Evolutionary conservation across 2,113 vertebrate genomes (phyloP), one percentile per base, ranked within the genome.

Genomic region (Gila orcuttii): DNA sequence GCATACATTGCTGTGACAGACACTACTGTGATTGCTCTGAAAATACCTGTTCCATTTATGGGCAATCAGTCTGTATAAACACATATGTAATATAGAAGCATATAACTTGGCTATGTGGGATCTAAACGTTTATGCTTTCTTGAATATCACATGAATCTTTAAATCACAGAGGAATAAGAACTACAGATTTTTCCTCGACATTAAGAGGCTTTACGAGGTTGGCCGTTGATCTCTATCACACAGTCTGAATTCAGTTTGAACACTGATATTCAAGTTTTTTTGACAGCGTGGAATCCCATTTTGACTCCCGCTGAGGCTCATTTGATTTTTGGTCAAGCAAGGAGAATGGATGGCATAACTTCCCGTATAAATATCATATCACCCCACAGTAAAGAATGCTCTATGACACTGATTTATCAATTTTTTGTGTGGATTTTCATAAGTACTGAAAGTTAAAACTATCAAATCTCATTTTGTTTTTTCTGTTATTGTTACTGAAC

Each of bases 81-180:
- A 42, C 69, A 73, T 71, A n/a, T 73, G 21, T n/a, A 42, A 23
- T 73, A 0, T 42, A 73, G 36, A 73, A 42, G 21, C 69, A 73
- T n/a, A 73, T 42, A 42, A 42, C 36, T 71, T 23, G 19, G 42
- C 4, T 71, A 25, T n/a, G n/a, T 12, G 10, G 23, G 10, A 73
- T 73, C 36, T 23, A 73, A 73, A 73, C 23, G 19, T 42, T 12
- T 73, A 13, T n/a, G 10, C 21, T 6, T 23, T 73, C 19, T 2
- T 42, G 36, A 71, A 39, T 71, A 71, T 71, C 10, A 42, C 21
- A 73, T 12, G 21, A 73, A 73, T 13, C 36, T 11, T 42, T 71
- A 71, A 71, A 71, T 73, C 68, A 42, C 19, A 73, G 10, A 71
- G 36, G 19, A 71, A 71, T 23, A 39, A n/a, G 69, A 73, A 73